A percentile compares a stretch with the other conserved stretches of the same genome.
Conservation (phyloP, 2,113 vertebrate genomes). For the Lampris incognitus region DNA sequence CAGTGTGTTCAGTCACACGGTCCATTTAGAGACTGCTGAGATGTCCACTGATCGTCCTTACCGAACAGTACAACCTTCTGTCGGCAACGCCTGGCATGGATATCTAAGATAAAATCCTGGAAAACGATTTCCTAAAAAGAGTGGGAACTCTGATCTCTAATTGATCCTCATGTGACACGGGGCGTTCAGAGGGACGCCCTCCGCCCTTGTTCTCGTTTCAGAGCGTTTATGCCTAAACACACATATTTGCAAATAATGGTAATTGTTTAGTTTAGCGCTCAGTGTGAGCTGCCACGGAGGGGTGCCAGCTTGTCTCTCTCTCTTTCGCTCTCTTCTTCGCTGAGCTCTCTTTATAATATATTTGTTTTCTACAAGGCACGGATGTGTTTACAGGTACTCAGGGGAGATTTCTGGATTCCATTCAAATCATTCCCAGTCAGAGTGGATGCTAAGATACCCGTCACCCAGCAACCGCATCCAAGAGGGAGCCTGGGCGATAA, state of each 20-base stretch:
- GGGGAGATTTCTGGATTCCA: slow-evolving; percentile 99
- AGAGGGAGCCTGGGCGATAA: slow-evolving; percentile 99
- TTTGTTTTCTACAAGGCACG: slow-evolving; percentile 99
- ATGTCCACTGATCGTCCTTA: too few species aligned
- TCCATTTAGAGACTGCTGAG: too few species aligned
- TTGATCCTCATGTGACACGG: slow-evolving; percentile 63
- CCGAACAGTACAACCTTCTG: too few species aligned
- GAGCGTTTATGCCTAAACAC: slow-evolving; percentile 79
- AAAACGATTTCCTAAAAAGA: too few species aligned
- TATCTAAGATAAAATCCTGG: too few species aligned
- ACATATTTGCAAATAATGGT: slow-evolving; percentile 81
- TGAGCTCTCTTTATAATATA: slow-evolving; percentile 85
- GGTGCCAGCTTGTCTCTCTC: slow-evolving; percentile 82
- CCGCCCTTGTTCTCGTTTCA: slow-evolving; percentile 65
- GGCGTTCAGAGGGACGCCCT: slow-evolving; percentile 53
- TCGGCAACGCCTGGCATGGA: too few species aligned
- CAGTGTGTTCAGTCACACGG: too few species aligned
- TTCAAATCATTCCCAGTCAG: slow-evolving; percentile 99
- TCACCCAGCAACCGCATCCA: slow-evolving; percentile 99
- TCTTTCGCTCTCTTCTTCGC: slow-evolving; percentile 57
- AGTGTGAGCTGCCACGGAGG: slow-evolving; percentile 81
- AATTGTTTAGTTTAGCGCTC: slow-evolving; percentile 86
- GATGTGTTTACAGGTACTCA: slow-evolving; percentile 99
- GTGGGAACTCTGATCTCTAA: slow-evolving; percentile 35
- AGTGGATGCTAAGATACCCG: slow-evolving; percentile 99